Conservation (phyloP, 2,113 vertebrate species). For the Rhabdornis inornatus region DNA sequence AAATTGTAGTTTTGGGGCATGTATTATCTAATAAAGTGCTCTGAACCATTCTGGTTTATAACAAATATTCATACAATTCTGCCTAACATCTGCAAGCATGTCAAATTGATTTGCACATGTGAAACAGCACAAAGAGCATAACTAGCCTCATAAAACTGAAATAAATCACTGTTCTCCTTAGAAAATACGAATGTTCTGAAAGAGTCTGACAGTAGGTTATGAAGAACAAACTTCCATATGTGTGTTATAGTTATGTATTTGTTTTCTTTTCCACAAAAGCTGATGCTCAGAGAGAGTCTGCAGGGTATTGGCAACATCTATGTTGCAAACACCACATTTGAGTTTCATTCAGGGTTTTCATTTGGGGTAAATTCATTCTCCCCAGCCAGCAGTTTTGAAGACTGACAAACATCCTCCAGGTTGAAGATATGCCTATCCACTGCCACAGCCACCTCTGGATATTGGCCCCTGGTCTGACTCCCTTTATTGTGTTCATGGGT, state of each 20-base stretch:
- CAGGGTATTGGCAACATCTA: not conserved
- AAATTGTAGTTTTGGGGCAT: not conserved
- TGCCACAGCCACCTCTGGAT: not conserved
- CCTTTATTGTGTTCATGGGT: not conserved
- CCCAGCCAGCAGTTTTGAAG: not conserved
- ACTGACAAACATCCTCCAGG: not conserved
- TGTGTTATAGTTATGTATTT: not conserved
- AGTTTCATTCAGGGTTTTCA: not conserved
- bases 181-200: not conserved
- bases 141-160: conserved; percentile 29
- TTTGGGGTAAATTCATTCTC: not conserved
- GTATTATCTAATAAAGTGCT: not conserved
- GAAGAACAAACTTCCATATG: not conserved
- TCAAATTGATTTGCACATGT: conserved; percentile 14
- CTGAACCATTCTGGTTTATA: not conserved
- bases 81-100: not conserved
- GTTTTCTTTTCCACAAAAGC: conserved; percentile 26
- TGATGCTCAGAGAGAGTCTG: not conserved
- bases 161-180: conserved; percentile 18
- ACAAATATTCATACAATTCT: not conserved
- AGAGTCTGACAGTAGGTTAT: not conserved
- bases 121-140: conserved; percentile 12
- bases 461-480: not conserved
- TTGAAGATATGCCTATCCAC: not conserved
- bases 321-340: not conserved